Evolutionary conservation across 2,113 vertebrate species (phyloP).

Genomic region (Hydrolagus affinis): DNA sequence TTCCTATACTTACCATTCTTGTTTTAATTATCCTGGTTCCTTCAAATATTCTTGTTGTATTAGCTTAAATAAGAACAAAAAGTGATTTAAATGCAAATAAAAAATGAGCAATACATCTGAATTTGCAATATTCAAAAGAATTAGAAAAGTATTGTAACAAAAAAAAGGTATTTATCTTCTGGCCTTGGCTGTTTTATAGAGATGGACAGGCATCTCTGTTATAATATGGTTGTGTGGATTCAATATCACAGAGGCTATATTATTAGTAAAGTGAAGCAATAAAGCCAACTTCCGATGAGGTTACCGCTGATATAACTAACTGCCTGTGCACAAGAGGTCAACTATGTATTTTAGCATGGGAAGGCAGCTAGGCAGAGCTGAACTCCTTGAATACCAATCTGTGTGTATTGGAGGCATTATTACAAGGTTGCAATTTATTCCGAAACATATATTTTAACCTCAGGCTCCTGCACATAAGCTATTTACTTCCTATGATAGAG

Average conservation of each 20-base stretch:
- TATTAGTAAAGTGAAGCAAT: no score
- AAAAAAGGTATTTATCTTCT: not conserved
- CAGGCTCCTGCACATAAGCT: not conserved
- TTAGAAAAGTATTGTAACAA: not conserved
- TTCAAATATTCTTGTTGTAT: conserved; percentile 94
- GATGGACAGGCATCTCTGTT: not conserved
- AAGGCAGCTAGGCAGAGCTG: no score
- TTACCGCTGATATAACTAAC: no score
- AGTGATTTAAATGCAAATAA: not conserved
- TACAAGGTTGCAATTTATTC: not conserved
- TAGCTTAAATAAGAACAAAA: conserved; percentile 59
- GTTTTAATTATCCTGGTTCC: conserved; percentile 94
- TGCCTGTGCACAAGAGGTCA: no score
- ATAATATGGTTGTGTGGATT: no score
- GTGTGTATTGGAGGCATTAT: no score
- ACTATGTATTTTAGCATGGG: no score
- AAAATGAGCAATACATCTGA: not conserved
- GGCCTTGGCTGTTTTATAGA: not conserved
- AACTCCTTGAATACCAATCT: no score
- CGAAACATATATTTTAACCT: not conserved
- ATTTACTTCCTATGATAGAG: not conserved
- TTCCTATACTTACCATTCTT: conserved; percentile 77
- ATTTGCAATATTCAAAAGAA: not conserved
- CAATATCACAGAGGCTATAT: no score
- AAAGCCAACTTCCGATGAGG: no score